These are phyloP conservation scores for Coreius guichenoti DNA, from an alignment of 2,797 vertebrate genomes.

Conservation along the genomic window DNA sequence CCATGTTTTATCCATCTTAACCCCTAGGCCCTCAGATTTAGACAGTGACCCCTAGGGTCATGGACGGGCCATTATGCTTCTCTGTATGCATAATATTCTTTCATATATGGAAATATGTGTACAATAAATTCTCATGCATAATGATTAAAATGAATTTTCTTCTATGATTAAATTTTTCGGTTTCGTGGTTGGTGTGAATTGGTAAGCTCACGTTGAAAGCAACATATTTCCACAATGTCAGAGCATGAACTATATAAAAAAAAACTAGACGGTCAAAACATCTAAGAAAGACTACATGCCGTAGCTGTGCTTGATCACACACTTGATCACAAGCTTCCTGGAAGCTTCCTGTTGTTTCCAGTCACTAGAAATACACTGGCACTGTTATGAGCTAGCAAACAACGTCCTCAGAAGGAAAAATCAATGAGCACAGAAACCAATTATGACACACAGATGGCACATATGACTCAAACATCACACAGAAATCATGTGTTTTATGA, in stretches of 20 bases:
- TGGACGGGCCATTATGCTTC: no score
- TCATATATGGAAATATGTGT: no score
- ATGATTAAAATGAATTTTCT: no score
- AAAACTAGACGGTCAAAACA: neutral
- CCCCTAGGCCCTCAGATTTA: no score
- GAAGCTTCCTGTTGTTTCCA: conserved; percentile 15
- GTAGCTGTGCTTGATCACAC: conserved; percentile 11
- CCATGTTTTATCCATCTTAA: no score
- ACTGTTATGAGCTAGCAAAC: conserved; percentile 30
- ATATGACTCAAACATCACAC: neutral
- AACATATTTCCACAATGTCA: conserved; percentile 9
- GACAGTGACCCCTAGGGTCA: no score
- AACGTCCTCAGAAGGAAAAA: conserved; percentile 12
- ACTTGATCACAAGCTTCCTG: conserved; percentile 17
- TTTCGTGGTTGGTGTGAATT: neutral
- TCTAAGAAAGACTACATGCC: neutral
- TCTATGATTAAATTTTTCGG: no score
- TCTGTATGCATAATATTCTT: no score
- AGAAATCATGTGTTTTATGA: neutral
- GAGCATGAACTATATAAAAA: conserved; percentile 16
- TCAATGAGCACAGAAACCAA: conserved; percentile 20
- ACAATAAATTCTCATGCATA: no score
- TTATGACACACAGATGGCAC: conserved; percentile 11
- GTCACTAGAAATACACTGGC: conserved; percentile 9
- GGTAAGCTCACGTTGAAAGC: neutral